Evolutionary conservation across 2,797 vertebrate species (phyloP), one percentile per base, ranked within the genome.

Genomic region (Catamblyrhynchus diadema): DNA sequence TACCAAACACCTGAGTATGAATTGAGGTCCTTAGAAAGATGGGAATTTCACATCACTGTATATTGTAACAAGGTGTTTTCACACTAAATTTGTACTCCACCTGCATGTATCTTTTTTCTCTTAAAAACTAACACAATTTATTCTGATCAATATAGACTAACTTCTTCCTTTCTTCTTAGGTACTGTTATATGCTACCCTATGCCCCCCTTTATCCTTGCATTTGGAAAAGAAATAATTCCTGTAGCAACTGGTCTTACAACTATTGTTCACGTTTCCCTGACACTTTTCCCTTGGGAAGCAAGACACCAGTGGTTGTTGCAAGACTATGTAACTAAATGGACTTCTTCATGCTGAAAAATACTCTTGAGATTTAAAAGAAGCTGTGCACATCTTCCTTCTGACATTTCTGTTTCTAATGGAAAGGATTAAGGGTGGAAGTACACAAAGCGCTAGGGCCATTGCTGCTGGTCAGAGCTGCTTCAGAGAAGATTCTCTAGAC

Each of bases 381-480:
- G 73, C 37, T 81, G 54, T 50, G 72, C 70, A 64, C 25, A 33
- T 95, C 56, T 75, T 91, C 44, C 42, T 86, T 86, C 75, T 86
- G 70, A 90, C 85, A 79, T 86, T 96, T 89, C 73, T 93, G 51
- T 79, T 94, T 90, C 89, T 47, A 83, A 92, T 48, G 23, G 47
- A 82, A 92, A 74, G 69, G 75, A 95, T 83, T 81, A 94, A 93
- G 70, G 73, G 73, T 51, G 71, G 70, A 93, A 93, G 28, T 12
- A 75, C 35, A 56, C 69, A 88, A 87, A 92, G 65, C 0, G 6
- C 56, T 73, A 79, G 59, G 60, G 87, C 70, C 70, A 79, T 18
- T 21, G 44, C 82, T 96, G 65, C 87, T 81, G 89, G 87, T 90
- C 79, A 86, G 81, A 95, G 77, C 83, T 84, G 77, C 80, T 93